Base-by-base conservation (phyloP, 2,888 invertebrate species). In the Boloria euphrosyne region DNA sequence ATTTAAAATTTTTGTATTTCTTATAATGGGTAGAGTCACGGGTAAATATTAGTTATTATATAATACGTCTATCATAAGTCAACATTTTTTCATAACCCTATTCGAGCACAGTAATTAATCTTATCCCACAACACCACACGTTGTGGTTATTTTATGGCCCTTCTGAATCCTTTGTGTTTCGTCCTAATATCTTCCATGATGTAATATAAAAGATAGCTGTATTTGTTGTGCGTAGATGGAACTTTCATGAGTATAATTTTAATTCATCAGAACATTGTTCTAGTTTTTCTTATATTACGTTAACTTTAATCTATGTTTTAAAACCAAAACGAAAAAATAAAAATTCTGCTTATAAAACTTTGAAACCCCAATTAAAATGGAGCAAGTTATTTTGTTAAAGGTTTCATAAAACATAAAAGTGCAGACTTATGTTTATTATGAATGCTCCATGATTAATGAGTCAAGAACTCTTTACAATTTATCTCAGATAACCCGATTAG, bases 401-500 rank as follows among this genome's bases (percentile, higher is more conserved):
- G 62, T 55, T 55, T n/a, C 16, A 16, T n/a, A n/a, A 47, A 47
- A 53, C 53, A 64, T 69, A 71, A 71, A 70, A 68, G 54, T 68
- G 74, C 71, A 59, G 46, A 72, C 65, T 66, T 68, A 67, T 54
- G 68, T 63, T 66, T 71, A 66, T 73, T 72, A 75, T 74, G 75
- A 76, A 76, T 75, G 71, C 67, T 62, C 60, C 62, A 64, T 74
- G 76, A 76, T 76, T 75, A 74, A 76, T 73, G 76, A 76, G 59
- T 47, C 16, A 66, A 62, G 71, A 70, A 73, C 74, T 75, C 73
- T 52, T 65, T 75, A 74, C 70, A 70, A 73, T 78, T 78, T 73
- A 76, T 73, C 73, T 74, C 72, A 70, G 72, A 76, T 76, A 75
- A 74, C 73, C 70, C 72, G 75, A 77, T 78, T 76, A 77, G 71